phyloP scores from a whole-genome alignment of 2,888 invertebrate species.

The Agonopterix subpropinquella region DNA sequence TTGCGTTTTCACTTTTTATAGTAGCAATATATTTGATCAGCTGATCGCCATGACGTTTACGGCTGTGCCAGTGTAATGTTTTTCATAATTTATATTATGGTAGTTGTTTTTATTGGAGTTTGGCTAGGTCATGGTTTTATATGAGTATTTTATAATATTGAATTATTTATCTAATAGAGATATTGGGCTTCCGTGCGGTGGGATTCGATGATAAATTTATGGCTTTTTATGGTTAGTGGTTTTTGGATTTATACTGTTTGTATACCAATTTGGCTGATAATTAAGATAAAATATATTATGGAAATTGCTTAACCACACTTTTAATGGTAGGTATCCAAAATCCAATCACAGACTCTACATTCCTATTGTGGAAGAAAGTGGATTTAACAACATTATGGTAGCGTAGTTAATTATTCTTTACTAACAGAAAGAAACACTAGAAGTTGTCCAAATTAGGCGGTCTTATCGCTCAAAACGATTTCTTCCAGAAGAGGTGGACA shows the following conservation, averaged over 20 bases:
- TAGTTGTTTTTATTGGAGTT: constrained; percentile 53
- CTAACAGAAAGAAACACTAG: too few relatives aligned
- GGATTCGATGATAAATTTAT: constrained; percentile 23
- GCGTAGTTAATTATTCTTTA: too few relatives aligned
- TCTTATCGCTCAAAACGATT: too few relatives aligned
- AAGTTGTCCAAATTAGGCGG: too few relatives aligned
- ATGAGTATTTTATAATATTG: constrained; percentile 63
- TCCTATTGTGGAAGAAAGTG: too few relatives aligned
- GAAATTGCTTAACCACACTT: too few relatives aligned
- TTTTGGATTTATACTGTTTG: constrained; percentile 13
- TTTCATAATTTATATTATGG: constrained; percentile 72
- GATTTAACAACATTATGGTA: too few relatives aligned
- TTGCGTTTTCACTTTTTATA: constrained; percentile 75
- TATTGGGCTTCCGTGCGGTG: constrained; percentile 21
- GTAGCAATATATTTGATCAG: constrained; percentile 76
- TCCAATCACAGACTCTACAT: too few relatives aligned
- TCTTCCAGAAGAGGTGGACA: too few relatives aligned
- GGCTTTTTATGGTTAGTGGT: constrained; percentile 15
- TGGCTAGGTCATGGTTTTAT: constrained; percentile 69
- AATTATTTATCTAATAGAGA: constrained; percentile 37
- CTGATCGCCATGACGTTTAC: constrained; percentile 74
- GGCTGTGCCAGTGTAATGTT: constrained; percentile 58
- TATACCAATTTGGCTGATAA: background rate
- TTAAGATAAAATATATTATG: too few relatives aligned
- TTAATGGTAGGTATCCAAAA: too few relatives aligned